Evolutionary conservation across 2,888 invertebrate species (phyloP), one percentile per base, ranked within the genome.

Genomic region (Agrotis clavis): DNA sequence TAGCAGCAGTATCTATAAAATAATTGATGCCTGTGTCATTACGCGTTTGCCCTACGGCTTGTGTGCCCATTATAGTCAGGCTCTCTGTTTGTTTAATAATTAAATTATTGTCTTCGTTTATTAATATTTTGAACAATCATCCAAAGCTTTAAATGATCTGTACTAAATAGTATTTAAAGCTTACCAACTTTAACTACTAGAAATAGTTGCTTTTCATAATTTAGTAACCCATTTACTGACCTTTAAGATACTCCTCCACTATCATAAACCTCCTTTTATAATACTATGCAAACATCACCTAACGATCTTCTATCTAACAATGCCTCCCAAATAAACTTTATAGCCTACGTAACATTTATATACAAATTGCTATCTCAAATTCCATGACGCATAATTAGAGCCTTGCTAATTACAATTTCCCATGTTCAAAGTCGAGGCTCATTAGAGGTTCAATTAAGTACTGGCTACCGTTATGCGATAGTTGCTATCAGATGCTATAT

Each of bases 341-440:
- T 74, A 54, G 68, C 66, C 48, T 18, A 56, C 63, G 79, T 63
- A 82, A 72, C 79, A 82, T 78, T 82, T 79, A 61, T 73, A 67
- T 71, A 78, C 81, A 68, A 84, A 84, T 77, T 74, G 74, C 75
- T 79, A 82, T 65, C 73, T 78, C 73, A 77, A 79, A 84, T 65
- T 75, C 79, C 72, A 78, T 85, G 84, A 82, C 73, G 81, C 74
- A 85, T 86, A 85, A 85, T 85, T 85, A 85, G 79, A 77, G 35
- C 53, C 77, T 67, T 74, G 85, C 85, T 86, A 86, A 86, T 81
- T 85, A 83, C 72, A 61, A 85, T 83, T 86, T 86, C 78, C 85
- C 75, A 81, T 82, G 77, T 75, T 68, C 67, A 77, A 77, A 79
- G 82, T 77, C 68, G 74, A 61, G 53, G 66, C 71, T 86, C 72